Conservation (phyloP, 2,797 vertebrate species). For the Potorous gilbertii region DNA sequence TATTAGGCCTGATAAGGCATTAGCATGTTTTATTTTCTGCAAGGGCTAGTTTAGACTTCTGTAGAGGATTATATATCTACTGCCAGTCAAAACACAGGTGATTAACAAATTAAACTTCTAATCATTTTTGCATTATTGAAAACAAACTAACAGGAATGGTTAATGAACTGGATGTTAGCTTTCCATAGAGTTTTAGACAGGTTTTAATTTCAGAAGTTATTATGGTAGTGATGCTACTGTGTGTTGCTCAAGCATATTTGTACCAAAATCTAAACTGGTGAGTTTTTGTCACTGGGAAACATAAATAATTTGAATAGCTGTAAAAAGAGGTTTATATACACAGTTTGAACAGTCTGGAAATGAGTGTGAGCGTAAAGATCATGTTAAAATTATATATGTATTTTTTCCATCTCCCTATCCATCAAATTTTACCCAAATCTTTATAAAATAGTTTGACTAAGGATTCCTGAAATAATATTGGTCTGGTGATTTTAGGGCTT, state of each 20-base stretch:
- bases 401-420: slow-evolving; percentile 63
- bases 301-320: slow-evolving; percentile 84
- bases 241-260: slow-evolving; percentile 84
- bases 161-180: slow-evolving; percentile 89
- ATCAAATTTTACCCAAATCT: slow-evolving; percentile 71
- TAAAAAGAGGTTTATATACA: slow-evolving; percentile 81
- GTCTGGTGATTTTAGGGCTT: slow-evolving; percentile 70
- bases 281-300: slow-evolving; percentile 84
- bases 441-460: slow-evolving; percentile 63
- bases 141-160: slow-evolving; percentile 88
- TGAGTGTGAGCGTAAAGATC: slow-evolving; percentile 70
- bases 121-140: slow-evolving; percentile 89
- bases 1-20: slow-evolving; percentile 85
- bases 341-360: slow-evolving; percentile 80
- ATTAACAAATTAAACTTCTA: slow-evolving; percentile 89
- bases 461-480: slow-evolving; percentile 68
- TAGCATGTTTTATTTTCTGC: slow-evolving; percentile 86
- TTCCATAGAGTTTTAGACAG: slow-evolving; percentile 88
- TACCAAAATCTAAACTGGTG: slow-evolving; percentile 83
- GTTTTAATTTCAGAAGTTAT: slow-evolving; percentile 90
- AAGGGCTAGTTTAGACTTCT: slow-evolving; percentile 89
- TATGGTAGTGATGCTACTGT: slow-evolving; percentile 87
- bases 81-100: slow-evolving; percentile 88
- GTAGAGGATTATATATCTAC: slow-evolving; percentile 86
- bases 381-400: slow-evolving; percentile 75